Evolutionary conservation across 2,113 vertebrate species (phyloP).

Genomic region (Vanacampus margaritifer): DNA sequence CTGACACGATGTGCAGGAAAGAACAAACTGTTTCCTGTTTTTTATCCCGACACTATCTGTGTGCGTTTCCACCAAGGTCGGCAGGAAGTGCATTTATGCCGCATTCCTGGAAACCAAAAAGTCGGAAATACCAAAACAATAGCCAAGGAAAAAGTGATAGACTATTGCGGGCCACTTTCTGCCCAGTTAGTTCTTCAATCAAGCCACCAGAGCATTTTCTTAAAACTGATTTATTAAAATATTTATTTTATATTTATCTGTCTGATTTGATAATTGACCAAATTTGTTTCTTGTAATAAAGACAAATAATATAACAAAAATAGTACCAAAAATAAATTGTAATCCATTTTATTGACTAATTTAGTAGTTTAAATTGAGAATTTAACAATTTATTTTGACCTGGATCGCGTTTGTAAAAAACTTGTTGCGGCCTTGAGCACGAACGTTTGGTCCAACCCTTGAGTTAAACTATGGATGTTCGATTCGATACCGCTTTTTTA

Average conservation of each 20-base stretch:
- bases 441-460: too few relatives aligned
- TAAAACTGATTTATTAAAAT: not conserved
- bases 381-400: too few relatives aligned
- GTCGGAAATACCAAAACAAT: not conserved
- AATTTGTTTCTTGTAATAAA: too few relatives aligned
- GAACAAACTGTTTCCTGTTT: conserved; percentile 49
- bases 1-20: conserved; percentile 33
- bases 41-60: conserved; percentile 11
- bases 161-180: not conserved
- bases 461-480: too few relatives aligned
- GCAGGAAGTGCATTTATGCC: conserved; percentile 31
- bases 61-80: conserved; percentile 45
- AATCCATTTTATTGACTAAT: too few relatives aligned
- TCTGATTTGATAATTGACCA: too few relatives aligned
- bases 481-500: too few relatives aligned
- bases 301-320: too few relatives aligned
- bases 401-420: too few relatives aligned
- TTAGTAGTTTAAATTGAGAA: too few relatives aligned
- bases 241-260: not conserved
- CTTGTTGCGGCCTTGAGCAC: too few relatives aligned
- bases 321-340: too few relatives aligned
- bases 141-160: not conserved
- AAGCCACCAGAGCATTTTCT: not conserved
- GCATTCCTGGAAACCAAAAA: conserved; percentile 9
- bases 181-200: not conserved